Base-by-base conservation (phyloP, 1,140 invertebrate species). In the Pogonomyrmex barbatus region DNA sequence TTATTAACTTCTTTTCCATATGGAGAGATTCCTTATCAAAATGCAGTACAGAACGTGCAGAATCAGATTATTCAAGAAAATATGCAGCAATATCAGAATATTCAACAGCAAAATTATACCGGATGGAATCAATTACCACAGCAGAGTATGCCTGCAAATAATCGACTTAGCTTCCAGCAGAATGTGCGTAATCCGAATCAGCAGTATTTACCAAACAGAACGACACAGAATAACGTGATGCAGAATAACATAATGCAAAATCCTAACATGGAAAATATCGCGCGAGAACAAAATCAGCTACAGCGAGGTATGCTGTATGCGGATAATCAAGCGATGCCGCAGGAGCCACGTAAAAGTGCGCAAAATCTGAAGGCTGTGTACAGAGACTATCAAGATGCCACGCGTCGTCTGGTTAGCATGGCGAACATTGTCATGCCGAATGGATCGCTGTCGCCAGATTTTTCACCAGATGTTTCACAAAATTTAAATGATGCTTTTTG, bases 1-100 rank as follows among this genome's bases (percentile, higher is more conserved):
- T 50, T 88, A 24, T 10, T 83, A 0, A 1, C 68, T 3, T 24
- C 6, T 60, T 78, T 82, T 56, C 50, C 70, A 14, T 93, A 88
- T n/a, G 87, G 85, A 14, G 93, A 93, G 12, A 83, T 93, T 42
- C 94, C 94, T 0, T 92, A 91, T 70, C 94, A 95, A 84, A 95
- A 95, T 77, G 86, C 94, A 0, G 95, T 95, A 4, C 94, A 95
- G 86, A 95, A 95, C 81, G 95, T 95, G 4, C 94, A 95, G 39
- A 95, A 95, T 91, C 94, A 95, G 47, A 95, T 95, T 77, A 95
- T 95, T 30, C 95, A 95, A 68, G 94, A 95, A 62, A 95, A 95
- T 62, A 95, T 95, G 95, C 94, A 95, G 10, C 94, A 94, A 42
- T 91, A 94, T 84, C 93, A 94, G 79, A 93, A 92, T 14, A 62